Evolutionary conservation across 2,888 invertebrate species (phyloP), one percentile per base, ranked within the genome.

Genomic region (Nephrotoma guestfalica): DNA sequence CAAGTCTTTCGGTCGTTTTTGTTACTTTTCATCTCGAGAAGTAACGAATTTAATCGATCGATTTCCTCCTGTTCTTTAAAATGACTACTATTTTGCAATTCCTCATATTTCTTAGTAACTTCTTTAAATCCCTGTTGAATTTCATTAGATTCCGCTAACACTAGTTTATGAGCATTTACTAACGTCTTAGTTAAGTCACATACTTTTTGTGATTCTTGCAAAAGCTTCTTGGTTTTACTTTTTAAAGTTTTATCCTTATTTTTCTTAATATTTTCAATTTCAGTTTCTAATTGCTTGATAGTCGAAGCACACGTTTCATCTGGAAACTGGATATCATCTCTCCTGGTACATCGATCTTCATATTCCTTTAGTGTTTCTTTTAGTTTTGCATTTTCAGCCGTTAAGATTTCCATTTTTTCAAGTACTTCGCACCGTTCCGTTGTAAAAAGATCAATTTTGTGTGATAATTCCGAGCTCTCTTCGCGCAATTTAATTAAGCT

Each of bases 371-470:
- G 91, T 89, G 92, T 92, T 86, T 92, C 88, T 71, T 91, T 90
- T 86, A 94, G 90, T 45, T 92, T 91, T 87, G 93, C 92, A 90
- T 95, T 94, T 91, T 95, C 95, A 9, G 91, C 89, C 87, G 91
- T 93, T n/a, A 94, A 90, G 88, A 92, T 92, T 90, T 93, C 94
- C 93, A 95, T 93, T 91, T 94, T 95, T 88, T 94, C 94, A 91
- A 94, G 93, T 0, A 95, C 94, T 90, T 95, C 95, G 88, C 94
- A 93, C 57, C 94, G 92, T 91, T 96, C 96, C 87, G 93, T 93
- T 0, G 94, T 94, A 88, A 95, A 95, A 42, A 95, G 90, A 89
- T 95, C 94, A 87, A 96, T 94, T 91, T 94, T 95, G 88, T 93
- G 93, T 88, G 94, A 93, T 87, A 95, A 90, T 89, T 95, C 95